Base-by-base conservation (phyloP, 2,797 vertebrate genomes). In the Passerculus sandwichensis region DNA sequence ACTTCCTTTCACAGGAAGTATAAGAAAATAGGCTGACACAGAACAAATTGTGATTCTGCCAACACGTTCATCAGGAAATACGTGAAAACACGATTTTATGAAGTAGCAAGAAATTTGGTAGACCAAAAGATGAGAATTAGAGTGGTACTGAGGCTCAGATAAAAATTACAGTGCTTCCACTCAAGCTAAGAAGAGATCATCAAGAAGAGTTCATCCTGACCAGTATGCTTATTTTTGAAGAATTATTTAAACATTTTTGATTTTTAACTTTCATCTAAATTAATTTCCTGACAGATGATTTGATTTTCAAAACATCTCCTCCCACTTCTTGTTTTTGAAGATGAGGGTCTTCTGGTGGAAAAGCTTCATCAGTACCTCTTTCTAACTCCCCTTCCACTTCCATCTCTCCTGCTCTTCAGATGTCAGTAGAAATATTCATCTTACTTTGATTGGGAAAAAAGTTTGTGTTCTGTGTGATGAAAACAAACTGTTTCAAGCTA, bases 81-180 rank as follows among this genome's bases (percentile, higher is more conserved):
- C 2, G 5, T 64, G 36, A 76, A 75, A 78, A 75, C 1, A 4
- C 0, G 0, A 6, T 9, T 66, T 93, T 61, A 29, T 65, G n/a
- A 88, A 76, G 29, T 23, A 70, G 13, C 7, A 67, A 72, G 17
- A 62, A 56, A 82, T 73, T 53, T 74, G 40, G 30, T 32, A 70
- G 13, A 73, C 22, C 4, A 66, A 65, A 70, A 53, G 2, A 19
- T 14, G 19, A 64, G 26, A 71, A 71, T 53, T 69, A 65, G 19
- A 53, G 5, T 0, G 0, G 11, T 22, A 83, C 7, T 65, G 34
- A 86, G 19, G 11, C 10, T 11, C 10, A 32, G 3, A 10, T 30
- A 70, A 80, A 70, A 91, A 60, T 56, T 45, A 38, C 15, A 74
- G 8, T 4, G 15, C 38, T 90, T 77, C 38, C 13, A 54, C 44